These are phyloP conservation scores for Pteronura brasiliensis DNA, from an alignment of 2,113 vertebrate species.

Conservation along the genomic window DNA sequence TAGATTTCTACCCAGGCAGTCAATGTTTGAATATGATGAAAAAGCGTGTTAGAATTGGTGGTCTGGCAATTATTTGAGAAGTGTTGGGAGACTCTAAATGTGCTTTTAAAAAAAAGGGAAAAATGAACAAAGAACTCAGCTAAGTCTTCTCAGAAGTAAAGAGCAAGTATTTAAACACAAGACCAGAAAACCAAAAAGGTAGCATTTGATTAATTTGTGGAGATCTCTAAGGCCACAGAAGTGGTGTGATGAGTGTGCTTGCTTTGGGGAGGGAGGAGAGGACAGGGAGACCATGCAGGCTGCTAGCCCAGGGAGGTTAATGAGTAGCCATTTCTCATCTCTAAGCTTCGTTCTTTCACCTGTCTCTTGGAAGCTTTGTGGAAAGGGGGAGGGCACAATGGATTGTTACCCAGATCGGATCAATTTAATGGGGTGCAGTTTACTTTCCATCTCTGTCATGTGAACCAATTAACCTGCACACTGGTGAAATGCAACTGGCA, in stretches of 20 bases:
- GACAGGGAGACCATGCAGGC: too few relatives aligned
- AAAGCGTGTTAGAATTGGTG: not conserved
- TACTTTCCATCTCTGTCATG: slow-evolving; percentile 31
- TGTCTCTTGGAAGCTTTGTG: slow-evolving; percentile 9
- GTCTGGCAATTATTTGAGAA: slow-evolving; percentile 54
- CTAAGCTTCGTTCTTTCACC: not conserved
- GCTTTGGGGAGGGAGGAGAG: not conserved
- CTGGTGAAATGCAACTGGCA: not conserved
- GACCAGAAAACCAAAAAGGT: slow-evolving; percentile 22
- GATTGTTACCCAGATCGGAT: slow-evolving; percentile 9
- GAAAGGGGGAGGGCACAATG: not conserved
- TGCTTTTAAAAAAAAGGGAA: not conserved
- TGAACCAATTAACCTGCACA: slow-evolving; percentile 38
- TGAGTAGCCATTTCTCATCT: slow-evolving; percentile 29
- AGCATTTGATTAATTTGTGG: not conserved
- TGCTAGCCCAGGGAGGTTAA: not conserved
- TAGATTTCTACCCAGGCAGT: slow-evolving; percentile 44
- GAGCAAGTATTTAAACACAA: slow-evolving; percentile 11
- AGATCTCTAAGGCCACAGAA: not conserved
- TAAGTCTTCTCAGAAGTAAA: slow-evolving; percentile 45
- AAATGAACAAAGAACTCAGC: not conserved
- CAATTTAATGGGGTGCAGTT: slow-evolving; percentile 14
- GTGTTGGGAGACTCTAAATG: slow-evolving; percentile 52
- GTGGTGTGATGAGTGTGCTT: not conserved
- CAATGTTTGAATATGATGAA: slow-evolving; percentile 57